Conservation (phyloP, 2,888 invertebrate species). For the Aphodius granarius region DNA sequence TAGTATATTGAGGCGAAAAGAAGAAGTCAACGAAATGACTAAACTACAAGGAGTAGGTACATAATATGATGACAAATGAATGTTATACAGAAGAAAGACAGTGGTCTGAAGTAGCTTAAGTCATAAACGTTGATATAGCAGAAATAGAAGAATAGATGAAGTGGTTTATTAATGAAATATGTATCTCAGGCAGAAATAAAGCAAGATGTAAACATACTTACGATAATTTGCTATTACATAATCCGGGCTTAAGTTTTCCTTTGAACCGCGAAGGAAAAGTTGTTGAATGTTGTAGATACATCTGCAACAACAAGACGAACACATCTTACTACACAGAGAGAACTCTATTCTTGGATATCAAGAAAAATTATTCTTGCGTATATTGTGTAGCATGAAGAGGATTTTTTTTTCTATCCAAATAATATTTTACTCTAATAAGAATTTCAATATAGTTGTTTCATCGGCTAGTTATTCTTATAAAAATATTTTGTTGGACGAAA, state of each 20-base stretch:
- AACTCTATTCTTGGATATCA: too few species aligned
- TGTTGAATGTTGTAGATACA: background rate
- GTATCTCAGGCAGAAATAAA: background rate
- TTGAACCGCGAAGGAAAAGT: background rate
- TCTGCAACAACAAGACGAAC: background rate
- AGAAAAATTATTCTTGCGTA: too few species aligned
- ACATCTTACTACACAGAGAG: background rate
- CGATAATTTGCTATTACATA: background rate
- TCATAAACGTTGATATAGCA: background rate
- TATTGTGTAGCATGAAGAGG: too few species aligned
- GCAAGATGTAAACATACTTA: background rate
- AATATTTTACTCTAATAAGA: too few species aligned
- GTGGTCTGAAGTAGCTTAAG: background rate
- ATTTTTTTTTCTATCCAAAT: too few species aligned
- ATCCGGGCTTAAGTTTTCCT: background rate
- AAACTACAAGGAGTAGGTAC: too few species aligned
- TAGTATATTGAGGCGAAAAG: too few species aligned
- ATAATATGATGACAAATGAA: too few species aligned
- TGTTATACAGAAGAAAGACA: background rate
- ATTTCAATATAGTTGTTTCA: too few species aligned
- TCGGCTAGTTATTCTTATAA: too few species aligned
- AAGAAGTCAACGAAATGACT: too few species aligned
- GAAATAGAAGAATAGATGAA: background rate
- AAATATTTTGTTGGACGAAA: too few species aligned
- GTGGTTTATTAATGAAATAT: background rate